These are phyloP conservation scores for Lissonota sp. DNA, from an alignment of 2,888 invertebrate species.

Conservation along the genomic window DNA sequence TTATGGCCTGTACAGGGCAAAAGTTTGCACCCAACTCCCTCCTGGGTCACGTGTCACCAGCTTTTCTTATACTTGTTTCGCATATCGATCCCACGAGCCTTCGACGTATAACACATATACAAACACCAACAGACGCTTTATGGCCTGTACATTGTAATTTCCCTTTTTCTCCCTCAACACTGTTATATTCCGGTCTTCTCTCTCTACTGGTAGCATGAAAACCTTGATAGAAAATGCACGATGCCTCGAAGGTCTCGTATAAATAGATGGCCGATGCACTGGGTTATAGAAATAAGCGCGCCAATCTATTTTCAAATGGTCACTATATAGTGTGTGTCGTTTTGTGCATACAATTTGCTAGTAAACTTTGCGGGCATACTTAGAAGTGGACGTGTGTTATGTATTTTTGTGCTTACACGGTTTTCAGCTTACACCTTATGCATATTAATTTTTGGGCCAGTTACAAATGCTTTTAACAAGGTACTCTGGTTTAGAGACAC, in stretches of 20 bases:
- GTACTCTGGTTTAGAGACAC: background rate
- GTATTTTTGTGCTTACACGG: background rate
- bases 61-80: slow-evolving; percentile 18
- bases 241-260: slow-evolving; percentile 49
- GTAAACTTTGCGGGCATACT: slow-evolving; percentile 2
- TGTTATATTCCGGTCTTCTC: no score
- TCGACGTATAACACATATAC: background rate
- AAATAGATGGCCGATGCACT: slow-evolving; percentile 34
- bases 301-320: slow-evolving; percentile 52
- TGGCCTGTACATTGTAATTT: slow-evolving; percentile 10
- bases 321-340: slow-evolving; percentile 4
- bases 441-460: background rate
- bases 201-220: background rate
- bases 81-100: slow-evolving; percentile 20
- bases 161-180: background rate
- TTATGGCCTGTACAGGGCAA: background rate
- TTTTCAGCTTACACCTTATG: background rate
- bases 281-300: slow-evolving; percentile 42
- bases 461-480: background rate
- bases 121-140: background rate
- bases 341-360: slow-evolving; percentile 4
- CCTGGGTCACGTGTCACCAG: slow-evolving; percentile 18
- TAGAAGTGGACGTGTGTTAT: background rate
- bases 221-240: slow-evolving; percentile 17
- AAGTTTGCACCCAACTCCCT: background rate